Evolutionary conservation across 2,797 vertebrate species (phyloP).

Genomic region (Bovichtus diacanthus): DNA sequence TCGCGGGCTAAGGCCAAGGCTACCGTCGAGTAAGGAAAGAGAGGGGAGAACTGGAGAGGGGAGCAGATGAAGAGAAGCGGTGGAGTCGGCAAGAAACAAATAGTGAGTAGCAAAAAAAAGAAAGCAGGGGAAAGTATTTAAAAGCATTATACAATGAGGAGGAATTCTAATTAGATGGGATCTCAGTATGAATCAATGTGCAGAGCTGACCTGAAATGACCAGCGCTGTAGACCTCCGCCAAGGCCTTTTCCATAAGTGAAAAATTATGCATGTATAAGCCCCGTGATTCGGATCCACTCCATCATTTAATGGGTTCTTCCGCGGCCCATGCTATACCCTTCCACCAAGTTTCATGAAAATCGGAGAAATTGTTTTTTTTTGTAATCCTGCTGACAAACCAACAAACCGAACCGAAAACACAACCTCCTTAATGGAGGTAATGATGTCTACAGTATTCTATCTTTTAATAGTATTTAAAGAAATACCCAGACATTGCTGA

Average conservation of each 20-base stretch:
- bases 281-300: too few species aligned
- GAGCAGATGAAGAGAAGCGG: neutral
- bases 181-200: neutral
- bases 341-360: too few species aligned
- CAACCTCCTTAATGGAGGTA: too few species aligned
- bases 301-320: too few species aligned
- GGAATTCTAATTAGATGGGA: conserved; percentile 14
- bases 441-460: neutral
- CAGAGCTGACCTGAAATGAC: neutral
- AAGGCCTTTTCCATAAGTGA: too few species aligned
- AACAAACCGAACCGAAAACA: too few species aligned
- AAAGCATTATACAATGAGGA: neutral
- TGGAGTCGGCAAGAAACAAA: conserved; percentile 3
- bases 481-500: neutral
- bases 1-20: conserved; percentile 23
- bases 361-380: too few species aligned
- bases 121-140: conserved; percentile 1
- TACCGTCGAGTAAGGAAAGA: neutral
- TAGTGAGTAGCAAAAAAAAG: neutral
- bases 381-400: too few species aligned
- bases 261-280: too few species aligned
- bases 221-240: neutral
- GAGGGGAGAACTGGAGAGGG: neutral
- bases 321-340: too few species aligned
- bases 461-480: neutral